These are phyloP conservation scores for Neotoma lepida DNA, from an alignment of 2,113 vertebrate genomes.

Conservation along the genomic window DNA sequence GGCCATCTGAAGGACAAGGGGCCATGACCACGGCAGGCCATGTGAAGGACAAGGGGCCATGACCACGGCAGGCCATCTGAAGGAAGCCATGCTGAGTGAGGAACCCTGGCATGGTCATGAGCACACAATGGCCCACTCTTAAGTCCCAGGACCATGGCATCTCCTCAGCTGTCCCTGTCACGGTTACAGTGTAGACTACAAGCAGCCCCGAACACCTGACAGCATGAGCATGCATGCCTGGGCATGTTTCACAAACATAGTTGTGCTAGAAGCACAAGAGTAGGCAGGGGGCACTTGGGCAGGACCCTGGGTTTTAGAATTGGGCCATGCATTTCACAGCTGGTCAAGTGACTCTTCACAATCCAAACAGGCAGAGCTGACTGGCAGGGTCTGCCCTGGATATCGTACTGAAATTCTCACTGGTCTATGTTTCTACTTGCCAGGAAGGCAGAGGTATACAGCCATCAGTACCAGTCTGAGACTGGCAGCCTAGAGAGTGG, in stretches of 20 bases:
- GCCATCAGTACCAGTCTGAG: accelerated
- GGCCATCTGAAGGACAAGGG: background rate
- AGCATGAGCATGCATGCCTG: accelerated
- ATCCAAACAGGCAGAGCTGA: accelerated
- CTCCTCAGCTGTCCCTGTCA: background rate
- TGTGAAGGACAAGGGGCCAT: background rate
- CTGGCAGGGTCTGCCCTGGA: background rate
- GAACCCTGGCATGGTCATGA: accelerated
- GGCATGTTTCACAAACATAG: accelerated
- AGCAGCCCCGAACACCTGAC: accelerated
- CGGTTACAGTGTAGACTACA: accelerated
- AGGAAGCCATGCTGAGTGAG: background rate
- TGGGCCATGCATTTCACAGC: accelerated
- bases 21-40: accelerated
- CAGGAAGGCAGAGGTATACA: background rate
- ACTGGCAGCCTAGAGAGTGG: no score
- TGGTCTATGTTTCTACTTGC: accelerated
- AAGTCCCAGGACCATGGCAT: accelerated
- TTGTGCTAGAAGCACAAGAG: accelerated
- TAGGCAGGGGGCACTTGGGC: background rate
- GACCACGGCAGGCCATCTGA: background rate
- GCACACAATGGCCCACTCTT: accelerated
- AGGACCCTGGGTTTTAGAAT: accelerated
- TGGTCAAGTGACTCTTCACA: background rate
- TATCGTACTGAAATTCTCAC: background rate